These are phyloP conservation scores for Sphenopsis melanotis DNA, from an alignment of 2,797 vertebrate genomes.

Conservation along the genomic window DNA sequence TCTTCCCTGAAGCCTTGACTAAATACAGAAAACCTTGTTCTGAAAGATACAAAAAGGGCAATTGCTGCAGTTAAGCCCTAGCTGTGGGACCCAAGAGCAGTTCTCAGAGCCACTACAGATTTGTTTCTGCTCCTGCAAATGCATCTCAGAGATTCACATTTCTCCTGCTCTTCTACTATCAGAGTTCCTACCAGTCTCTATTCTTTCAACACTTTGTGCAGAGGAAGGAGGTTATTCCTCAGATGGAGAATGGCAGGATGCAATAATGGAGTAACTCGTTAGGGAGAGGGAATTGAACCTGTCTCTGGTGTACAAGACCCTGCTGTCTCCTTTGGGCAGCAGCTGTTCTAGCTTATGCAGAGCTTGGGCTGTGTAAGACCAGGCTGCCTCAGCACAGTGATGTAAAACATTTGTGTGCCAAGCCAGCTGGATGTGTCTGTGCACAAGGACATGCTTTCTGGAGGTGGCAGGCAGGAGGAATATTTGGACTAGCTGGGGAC, in stretches of 20 bases:
- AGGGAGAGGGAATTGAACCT: neutral
- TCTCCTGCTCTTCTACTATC: neutral
- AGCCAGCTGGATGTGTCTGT: neutral
- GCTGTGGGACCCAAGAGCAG: neutral
- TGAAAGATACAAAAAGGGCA: neutral
- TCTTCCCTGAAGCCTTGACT: neutral
- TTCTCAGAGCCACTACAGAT: neutral
- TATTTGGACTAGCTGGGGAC: neutral
- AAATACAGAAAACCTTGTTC: neutral
- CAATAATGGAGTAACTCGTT: neutral
- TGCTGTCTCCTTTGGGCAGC: neutral
- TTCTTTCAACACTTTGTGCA: neutral
- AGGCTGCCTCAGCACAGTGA: accelerated
- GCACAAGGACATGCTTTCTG: neutral
- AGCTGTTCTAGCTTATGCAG: neutral
- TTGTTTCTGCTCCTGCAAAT: neutral
- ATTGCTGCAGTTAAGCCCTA: neutral
- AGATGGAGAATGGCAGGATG: neutral
- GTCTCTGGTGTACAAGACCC: neutral
- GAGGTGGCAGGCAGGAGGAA: neutral
- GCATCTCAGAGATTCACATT: neutral
- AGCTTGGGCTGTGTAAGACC: neutral
- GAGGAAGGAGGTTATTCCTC: neutral
- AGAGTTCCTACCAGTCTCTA: neutral
- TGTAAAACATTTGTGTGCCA: neutral